Percentiles rank a stretch among this genome's conserved stretches.
Conservation (phyloP, 2,797 vertebrate species). For the Pseudochromis fuscus region DNA sequence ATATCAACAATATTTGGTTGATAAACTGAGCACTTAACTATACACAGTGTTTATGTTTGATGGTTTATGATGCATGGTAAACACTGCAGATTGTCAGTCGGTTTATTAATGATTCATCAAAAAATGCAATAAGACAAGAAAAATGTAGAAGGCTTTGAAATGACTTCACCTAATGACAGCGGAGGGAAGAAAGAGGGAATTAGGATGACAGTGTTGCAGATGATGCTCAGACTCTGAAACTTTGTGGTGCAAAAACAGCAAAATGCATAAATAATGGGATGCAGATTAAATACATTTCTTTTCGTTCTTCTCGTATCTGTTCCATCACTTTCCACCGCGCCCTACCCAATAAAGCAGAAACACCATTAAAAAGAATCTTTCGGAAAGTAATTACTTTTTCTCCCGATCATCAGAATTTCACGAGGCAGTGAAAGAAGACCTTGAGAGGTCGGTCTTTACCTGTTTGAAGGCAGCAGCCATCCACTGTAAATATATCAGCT, state of each 20-base stretch:
- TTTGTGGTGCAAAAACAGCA: constrained; percentile 29
- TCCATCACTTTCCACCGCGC: constrained; percentile 26
- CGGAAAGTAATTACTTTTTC: constrained; percentile 53
- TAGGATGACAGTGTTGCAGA: constrained; percentile 7
- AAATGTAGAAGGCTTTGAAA: constrained; percentile 17
- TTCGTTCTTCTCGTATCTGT: constrained; percentile 26
- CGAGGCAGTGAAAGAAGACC: constrained; percentile 16
- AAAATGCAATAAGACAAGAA: not conserved
- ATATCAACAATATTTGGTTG: not conserved
- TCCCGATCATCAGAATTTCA: constrained; percentile 37
- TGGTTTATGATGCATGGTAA: constrained; percentile 3
- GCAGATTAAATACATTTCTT: constrained; percentile 34
- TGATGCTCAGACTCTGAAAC: constrained; percentile 3
- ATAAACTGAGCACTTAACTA: not conserved
- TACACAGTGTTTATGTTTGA: not conserved
- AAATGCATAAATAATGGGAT: constrained; percentile 32
- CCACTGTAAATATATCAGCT: constrained; percentile 8
- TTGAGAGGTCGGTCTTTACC: constrained; percentile 29
- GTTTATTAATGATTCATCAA: constrained; percentile 19
- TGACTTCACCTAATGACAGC: not conserved
- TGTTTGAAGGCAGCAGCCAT: constrained; percentile 28
- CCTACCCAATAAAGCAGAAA: constrained; percentile 52
- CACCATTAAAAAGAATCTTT: constrained; percentile 44
- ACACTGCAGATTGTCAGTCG: constrained; percentile 3
- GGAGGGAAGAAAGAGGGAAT: not conserved